Evolutionary conservation across 2,888 invertebrate species (phyloP).

Genomic region (Drosophila mettleri): DNA sequence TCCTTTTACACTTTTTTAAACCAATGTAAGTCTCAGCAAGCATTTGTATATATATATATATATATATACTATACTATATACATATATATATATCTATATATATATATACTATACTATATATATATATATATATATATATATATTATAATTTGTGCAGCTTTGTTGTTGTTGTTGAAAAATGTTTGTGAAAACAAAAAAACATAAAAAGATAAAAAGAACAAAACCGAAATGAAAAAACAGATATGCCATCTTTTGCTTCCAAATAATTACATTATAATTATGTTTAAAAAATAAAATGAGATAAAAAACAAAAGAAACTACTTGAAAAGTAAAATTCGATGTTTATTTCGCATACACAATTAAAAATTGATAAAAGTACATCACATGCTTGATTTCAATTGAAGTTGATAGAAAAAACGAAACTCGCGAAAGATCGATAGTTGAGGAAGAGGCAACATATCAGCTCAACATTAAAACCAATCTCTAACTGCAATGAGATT

Average conservation of each 20-base stretch:
- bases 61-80: too few species aligned
- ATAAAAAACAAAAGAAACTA: conserved; percentile 34
- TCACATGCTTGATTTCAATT: conserved; percentile 29
- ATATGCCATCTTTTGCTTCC: conserved; percentile 75
- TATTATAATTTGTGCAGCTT: conserved; percentile 44
- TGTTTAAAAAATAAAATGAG: conserved; percentile 50
- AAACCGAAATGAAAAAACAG: conserved; percentile 51
- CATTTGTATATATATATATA: conserved; percentile 57
- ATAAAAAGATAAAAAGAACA: conserved; percentile 34
- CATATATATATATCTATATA: conserved; percentile 1
- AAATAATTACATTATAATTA: conserved; percentile 71
- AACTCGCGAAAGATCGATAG: conserved; percentile 28
- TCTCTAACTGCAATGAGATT: conserved; percentile 20
- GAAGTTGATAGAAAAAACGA: conserved; percentile 7
- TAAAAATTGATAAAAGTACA: conserved; percentile 16
- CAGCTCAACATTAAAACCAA: conserved; percentile 30
- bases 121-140: conserved; percentile 18
- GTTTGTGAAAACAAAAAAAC: conserved; percentile 37
- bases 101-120: conserved; percentile 27
- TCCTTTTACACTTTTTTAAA: conserved; percentile 47
- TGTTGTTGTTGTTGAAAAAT: conserved; percentile 46
- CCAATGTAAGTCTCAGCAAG: conserved; percentile 55
- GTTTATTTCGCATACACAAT: conserved; percentile 56
- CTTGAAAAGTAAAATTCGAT: conserved; percentile 69
- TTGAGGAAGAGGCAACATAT: conserved; percentile 50